Evolutionary conservation across 2,113 vertebrate genomes (phyloP).

Genomic region (Gallinago jamesoni): DNA sequence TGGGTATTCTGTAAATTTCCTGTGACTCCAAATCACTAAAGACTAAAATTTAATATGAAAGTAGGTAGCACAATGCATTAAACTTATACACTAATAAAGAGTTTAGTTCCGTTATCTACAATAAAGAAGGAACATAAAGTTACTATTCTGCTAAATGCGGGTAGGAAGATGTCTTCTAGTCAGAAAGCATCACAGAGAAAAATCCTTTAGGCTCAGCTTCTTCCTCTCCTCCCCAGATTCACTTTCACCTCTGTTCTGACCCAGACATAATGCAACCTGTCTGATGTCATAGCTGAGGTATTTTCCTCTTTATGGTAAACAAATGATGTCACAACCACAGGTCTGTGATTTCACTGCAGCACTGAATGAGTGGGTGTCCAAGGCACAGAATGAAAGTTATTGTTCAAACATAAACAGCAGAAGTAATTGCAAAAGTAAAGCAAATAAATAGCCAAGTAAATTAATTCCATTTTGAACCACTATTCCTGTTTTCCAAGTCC

Average conservation of each 20-base stretch:
- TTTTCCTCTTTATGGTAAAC: neutral
- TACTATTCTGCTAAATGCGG: neutral
- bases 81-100: neutral
- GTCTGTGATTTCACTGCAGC: neutral
- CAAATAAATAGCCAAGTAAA: constrained; percentile 40
- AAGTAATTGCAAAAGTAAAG: constrained; percentile 46
- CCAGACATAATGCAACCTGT: neutral
- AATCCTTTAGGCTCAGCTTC: neutral
- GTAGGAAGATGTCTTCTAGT: neutral
- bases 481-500: constrained; percentile 25
- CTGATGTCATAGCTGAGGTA: neutral
- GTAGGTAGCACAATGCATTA: neutral
- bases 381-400: neutral
- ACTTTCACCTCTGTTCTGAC: neutral
- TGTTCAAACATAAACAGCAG: neutral
- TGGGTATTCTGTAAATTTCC: neutral
- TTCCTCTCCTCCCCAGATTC: neutral
- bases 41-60: neutral
- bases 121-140: neutral
- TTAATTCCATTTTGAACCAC: constrained; percentile 50
- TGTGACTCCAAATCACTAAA: neutral
- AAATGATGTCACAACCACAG: neutral
- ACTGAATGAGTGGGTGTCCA: neutral
- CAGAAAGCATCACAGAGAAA: neutral
- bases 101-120: neutral